phyloP scores from a whole-genome alignment of 2,797 vertebrate species.

The Siniperca obscura region DNA sequence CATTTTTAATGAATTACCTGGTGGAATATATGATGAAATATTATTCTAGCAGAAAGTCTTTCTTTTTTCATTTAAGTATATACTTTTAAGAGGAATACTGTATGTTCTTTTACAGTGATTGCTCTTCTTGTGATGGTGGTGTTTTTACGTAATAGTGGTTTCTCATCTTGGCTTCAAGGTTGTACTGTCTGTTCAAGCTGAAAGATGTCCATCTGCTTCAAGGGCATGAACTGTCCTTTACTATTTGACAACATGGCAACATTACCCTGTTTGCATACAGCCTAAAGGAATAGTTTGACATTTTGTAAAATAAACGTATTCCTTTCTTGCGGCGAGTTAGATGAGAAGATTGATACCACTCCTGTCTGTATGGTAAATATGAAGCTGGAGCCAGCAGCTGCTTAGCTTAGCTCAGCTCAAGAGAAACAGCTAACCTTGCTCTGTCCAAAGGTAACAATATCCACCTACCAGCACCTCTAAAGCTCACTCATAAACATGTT shows the following conservation, averaged over 20 bases:
- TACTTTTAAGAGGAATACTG: neutral
- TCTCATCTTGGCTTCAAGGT: neutral
- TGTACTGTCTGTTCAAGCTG: conserved; percentile 25
- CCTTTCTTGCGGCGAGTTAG: neutral
- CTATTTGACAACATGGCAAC: neutral
- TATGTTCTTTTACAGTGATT: neutral
- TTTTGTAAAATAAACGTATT: neutral
- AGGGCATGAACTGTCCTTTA: conserved; percentile 24
- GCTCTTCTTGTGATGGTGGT: conserved; percentile 1
- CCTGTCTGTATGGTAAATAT: neutral
- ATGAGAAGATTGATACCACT: neutral
- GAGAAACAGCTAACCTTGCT: neutral
- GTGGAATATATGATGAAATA: neutral
- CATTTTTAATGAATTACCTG: conserved; percentile 1
- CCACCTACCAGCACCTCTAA: neutral
- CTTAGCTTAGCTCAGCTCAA: conserved; percentile 3
- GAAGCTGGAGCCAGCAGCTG: neutral
- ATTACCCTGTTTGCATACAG: neutral
- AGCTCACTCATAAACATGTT: neutral
- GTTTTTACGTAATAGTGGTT: conserved; percentile 18
- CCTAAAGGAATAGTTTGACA: neutral
- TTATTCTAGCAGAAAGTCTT: neutral
- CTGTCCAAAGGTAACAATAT: neutral
- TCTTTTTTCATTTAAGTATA: neutral
- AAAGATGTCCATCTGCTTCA: conserved; percentile 56